Evolutionary conservation across 1,140 invertebrate genomes (phyloP), one percentile per base, ranked within the genome.

Genomic region (Elymnias hypermnestra): DNA sequence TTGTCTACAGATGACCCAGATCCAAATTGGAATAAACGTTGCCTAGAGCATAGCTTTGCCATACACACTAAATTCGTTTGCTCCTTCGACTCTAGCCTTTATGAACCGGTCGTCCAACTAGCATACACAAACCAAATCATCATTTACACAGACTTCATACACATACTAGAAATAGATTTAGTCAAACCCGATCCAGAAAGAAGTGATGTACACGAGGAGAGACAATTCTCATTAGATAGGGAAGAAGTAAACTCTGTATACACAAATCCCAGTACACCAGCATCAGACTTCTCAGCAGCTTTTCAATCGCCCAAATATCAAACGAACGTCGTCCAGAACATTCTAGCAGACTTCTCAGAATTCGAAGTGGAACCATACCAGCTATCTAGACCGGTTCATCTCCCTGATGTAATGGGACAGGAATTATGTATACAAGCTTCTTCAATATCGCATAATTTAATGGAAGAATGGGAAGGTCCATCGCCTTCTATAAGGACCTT

Each of bases 41-140:
- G 86, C 41, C 62, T 87, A 35, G 79, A 87, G 55, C 86, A 87
- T 51, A 87, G 86, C 55, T 87, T 87, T 25, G 83, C 84, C 0
- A 86, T 87, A 23, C 86, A 87, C 54, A 87, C 86, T 41, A 86
- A 84, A 26, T 87, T 87, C 46, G 86, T 85, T 49, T 87, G 86
- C 40, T 83, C 86, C 10, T 83, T 82, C 0, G 86, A 87, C 50
- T 83, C 82, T 13, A 85, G 75, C 18, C 81, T 86, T 51, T 87
- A 81, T 21, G 86, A 87, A 43, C 86, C 86, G 0, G 86, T 87
- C 0, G 83, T 87, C 1, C 86, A 87, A 28, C 54, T 87, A 45
- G 84, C 84, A 0, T 87, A 87, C 57, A 77, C 79, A 15, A 87
- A 87, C 57, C 86, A 87, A 62, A 87, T 87, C 33, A 83, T 87